Base-by-base conservation (phyloP, 2,888 invertebrate genomes). In the Trachelus tabidus region DNA sequence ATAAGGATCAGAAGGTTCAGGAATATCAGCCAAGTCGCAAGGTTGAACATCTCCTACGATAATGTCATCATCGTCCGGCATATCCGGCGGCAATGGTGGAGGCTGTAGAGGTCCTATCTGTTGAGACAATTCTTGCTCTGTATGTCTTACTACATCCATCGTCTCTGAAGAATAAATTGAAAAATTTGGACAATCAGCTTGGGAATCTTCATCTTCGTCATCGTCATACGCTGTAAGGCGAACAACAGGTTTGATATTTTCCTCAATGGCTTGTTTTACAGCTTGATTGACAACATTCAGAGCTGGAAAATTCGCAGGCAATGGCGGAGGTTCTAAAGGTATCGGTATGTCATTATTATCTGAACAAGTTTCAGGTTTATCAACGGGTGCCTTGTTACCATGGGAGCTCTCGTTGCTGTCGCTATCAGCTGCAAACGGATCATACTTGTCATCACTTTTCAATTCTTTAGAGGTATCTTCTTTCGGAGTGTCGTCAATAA, bases 131-230 rank as follows among this genome's bases (percentile, higher is more conserved):
- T 90, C 90, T 79, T 92, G 90, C 76, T 91, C 93, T 0, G 92
- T 92, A 75, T 92, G 93, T 83, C 94, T 93, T 1, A 95, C 95
- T 76, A 96, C 94, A 83, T 95, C 95, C 88, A 96, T 95, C 80
- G 96, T 96, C 85, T 96, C 95, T 12, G 95, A 95, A 0, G 97
- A 97, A 91, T 97, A 97, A 83, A 97, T 96, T 15, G 96, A 96
- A 90, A 96, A 96, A 91, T 97, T 97, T 6, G 97, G 97, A 90
- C 97, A 97, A 85, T 95, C 96, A 1, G 95, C 95, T 80, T 94
- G 93, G 1, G 92, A 92, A 79, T 92, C 92, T 77, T 94, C 94
- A 31, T 93, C 93, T n/a, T 93, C 93, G 3, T 93, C 91, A 15
- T 91, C 91, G 15, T 91, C 91, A 74, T 91, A 91, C 1, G 88